phyloP scores from a whole-genome alignment of 2,797 vertebrate species.

The Eulemur albifrons region DNA sequence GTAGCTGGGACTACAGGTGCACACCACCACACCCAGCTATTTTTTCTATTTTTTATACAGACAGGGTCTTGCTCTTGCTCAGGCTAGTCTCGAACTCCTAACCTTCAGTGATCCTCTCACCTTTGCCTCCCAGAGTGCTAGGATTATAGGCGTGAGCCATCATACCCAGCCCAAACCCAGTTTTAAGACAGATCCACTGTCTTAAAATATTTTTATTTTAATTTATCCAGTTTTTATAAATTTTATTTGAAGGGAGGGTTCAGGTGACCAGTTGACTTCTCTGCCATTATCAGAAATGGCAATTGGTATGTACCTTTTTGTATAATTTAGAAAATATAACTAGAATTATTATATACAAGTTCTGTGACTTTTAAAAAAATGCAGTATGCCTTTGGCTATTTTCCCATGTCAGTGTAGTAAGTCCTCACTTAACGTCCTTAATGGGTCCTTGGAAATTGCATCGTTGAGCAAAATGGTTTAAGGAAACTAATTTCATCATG shows the following conservation, averaged over 20 bases:
- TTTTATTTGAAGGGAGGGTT: background rate
- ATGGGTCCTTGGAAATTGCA: background rate
- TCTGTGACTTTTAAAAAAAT: background rate
- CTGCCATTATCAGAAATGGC: background rate
- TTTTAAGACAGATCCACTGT: background rate
- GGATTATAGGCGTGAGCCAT: too few species aligned
- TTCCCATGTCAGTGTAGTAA: background rate
- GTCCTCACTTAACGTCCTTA: background rate
- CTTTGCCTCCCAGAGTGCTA: too few species aligned
- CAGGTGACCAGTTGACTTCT: background rate
- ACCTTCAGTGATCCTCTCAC: too few species aligned
- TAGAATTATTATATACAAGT: background rate
- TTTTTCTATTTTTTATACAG: too few species aligned
- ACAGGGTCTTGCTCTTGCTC: too few species aligned
- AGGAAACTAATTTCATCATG: background rate
- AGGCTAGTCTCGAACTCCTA: too few species aligned
- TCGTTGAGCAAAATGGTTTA: background rate
- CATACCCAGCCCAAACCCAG: background rate
- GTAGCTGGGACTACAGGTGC: too few species aligned
- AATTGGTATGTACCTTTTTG: background rate
- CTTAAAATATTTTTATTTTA: background rate
- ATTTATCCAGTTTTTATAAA: background rate
- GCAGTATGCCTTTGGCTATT: background rate
- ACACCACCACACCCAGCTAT: too few species aligned
- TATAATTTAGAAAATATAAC: background rate